Percentiles rank a stretch among this genome's conserved stretches.
phyloP scores from a whole-genome alignment of 2,888 invertebrate species.

The Dasysyrphus tricinctus region DNA sequence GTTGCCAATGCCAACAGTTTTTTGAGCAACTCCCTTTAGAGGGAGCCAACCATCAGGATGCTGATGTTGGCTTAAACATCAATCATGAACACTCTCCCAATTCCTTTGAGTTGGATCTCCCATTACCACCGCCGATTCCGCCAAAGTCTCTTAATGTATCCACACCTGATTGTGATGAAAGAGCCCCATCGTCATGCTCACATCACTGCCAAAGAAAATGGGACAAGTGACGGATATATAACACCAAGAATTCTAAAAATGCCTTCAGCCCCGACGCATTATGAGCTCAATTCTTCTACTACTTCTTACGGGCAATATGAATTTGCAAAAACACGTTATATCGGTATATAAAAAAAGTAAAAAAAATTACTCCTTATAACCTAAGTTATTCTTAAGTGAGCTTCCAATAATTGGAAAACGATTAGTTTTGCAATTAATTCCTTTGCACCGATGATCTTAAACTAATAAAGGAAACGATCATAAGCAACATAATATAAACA shows the following conservation, averaged over 20 bases:
- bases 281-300: constrained; percentile 43
- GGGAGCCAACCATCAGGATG: constrained; percentile 80
- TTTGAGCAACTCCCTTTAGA: constrained; percentile 80
- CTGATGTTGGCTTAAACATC: constrained; percentile 78
- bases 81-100: constrained; percentile 80
- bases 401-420: constrained; percentile 42
- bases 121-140: constrained; percentile 82
- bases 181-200: constrained; percentile 75
- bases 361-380: constrained; percentile 24
- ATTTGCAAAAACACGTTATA: constrained; percentile 40
- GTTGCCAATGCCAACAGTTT: no score
- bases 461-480: constrained; percentile 3
- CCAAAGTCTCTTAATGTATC: constrained; percentile 81
- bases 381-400: constrained; percentile 57
- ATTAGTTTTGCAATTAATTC: constrained; percentile 27
- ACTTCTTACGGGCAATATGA: constrained; percentile 25
- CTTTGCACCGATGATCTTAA: constrained; percentile 1
- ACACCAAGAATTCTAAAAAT: constrained; percentile 78
- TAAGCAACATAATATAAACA: constrained; percentile 2
- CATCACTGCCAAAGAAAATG: constrained; percentile 78
- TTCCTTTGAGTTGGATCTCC: constrained; percentile 82
- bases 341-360: constrained; percentile 22
- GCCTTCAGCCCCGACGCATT: constrained; percentile 60
- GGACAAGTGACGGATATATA: constrained; percentile 79
- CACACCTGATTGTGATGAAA: constrained; percentile 65